These are phyloP conservation scores for Heliocidaris tuberculata DNA, from an alignment of 35 echinoderm and acorn worm species.

Conservation along the genomic window DNA sequence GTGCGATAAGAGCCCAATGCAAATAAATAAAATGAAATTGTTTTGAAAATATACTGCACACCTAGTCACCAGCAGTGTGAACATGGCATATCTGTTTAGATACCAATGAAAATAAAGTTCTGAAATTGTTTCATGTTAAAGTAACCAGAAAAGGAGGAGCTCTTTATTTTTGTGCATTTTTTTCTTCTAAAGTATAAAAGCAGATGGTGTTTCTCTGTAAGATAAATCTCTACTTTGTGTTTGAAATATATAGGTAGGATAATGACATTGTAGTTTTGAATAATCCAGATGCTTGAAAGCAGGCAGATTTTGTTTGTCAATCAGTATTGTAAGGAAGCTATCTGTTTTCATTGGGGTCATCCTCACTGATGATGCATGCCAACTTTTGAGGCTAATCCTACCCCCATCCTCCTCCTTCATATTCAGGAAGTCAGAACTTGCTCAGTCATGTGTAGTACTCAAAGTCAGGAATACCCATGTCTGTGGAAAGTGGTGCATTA, in stretches of 20 bases:
- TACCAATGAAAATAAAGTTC: too few species aligned
- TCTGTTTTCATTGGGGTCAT: conserved; percentile 16
- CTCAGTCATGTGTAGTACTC: not conserved
- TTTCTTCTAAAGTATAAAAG: too few species aligned
- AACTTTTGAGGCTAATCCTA: not conserved
- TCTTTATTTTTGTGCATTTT: too few species aligned
- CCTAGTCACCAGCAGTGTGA: too few species aligned
- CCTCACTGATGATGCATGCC: not conserved
- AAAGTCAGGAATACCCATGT: not conserved
- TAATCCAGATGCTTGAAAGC: too few species aligned
- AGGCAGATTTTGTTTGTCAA: not conserved
- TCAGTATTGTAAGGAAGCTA: not conserved
- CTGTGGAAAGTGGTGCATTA: not conserved
- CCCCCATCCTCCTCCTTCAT: not conserved
- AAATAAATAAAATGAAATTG: not conserved
- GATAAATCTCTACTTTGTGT: too few species aligned
- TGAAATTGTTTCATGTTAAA: too few species aligned
- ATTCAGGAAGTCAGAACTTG: conserved; percentile 4
- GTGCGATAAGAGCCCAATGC: not conserved
- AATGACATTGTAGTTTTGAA: not conserved
- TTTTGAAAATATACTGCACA: not conserved
- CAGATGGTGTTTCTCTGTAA: too few species aligned
- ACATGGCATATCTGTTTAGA: too few species aligned
- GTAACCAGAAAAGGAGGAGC: too few species aligned
- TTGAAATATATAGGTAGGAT: not conserved